Percentiles rank a stretch among this genome's conserved stretches.
These are phyloP conservation scores for Rotaria sp. DNA, from an alignment of 2,888 invertebrate genomes.

Conservation along the genomic window DNA sequence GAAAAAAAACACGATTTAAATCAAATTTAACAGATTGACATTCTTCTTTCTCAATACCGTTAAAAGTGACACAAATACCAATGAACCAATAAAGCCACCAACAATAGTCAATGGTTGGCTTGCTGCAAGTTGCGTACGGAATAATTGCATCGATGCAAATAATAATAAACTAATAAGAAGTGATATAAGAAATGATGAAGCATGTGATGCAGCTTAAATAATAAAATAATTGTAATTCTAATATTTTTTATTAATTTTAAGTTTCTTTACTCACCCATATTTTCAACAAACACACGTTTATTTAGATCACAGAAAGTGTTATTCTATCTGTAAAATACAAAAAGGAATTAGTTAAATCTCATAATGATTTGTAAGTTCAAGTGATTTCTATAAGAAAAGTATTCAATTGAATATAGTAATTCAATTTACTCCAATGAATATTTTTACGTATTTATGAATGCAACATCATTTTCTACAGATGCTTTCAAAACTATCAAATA, in stretches of 20 bases:
- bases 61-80: slow-evolving; percentile 74
- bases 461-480: no score
- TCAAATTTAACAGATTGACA: background rate
- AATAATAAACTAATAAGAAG: slow-evolving; percentile 72
- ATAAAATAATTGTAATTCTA: background rate
- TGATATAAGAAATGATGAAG: slow-evolving; percentile 60
- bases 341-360: background rate
- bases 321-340: background rate
- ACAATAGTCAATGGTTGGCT: slow-evolving; percentile 76
- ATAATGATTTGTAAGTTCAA: background rate
- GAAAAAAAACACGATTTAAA: background rate
- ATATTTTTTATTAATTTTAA: background rate
- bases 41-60: slow-evolving; percentile 60
- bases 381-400: no score
- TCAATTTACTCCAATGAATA: no score
- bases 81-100: slow-evolving; percentile 78
- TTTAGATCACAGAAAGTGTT: background rate
- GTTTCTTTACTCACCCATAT: background rate
- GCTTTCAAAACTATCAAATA: no score
- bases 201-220: slow-evolving; percentile 53
- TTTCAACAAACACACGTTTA: background rate
- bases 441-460: no score
- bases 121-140: slow-evolving; percentile 70
- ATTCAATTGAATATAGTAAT: no score
- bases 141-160: slow-evolving; percentile 87